Evolutionary conservation across 1,140 invertebrate species (phyloP).

Genomic region (Anadara kagoshimensis): DNA sequence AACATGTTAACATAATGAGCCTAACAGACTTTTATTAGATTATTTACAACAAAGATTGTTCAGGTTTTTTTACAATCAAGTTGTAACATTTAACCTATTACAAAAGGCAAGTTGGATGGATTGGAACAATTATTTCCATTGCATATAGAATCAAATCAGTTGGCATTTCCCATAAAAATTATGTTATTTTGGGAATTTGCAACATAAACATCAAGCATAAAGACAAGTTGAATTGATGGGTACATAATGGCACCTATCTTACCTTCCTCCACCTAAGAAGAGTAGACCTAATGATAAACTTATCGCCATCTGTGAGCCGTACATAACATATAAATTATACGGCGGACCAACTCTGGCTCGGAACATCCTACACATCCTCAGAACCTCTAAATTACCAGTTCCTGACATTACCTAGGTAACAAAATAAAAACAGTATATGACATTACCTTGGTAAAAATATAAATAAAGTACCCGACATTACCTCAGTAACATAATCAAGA

Average conservation of each 20-base stretch:
- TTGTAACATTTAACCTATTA: too few relatives aligned
- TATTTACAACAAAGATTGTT: too few relatives aligned
- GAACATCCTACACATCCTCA: constrained; percentile 89
- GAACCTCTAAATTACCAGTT: constrained; percentile 90
- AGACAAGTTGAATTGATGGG: neutral
- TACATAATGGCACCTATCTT: constrained; percentile 19
- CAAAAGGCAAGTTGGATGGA: too few relatives aligned
- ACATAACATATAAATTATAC: constrained; percentile 80
- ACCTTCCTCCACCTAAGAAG: constrained; percentile 91
- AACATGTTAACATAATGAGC: too few relatives aligned
- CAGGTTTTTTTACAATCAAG: too few relatives aligned
- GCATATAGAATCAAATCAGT: too few relatives aligned
- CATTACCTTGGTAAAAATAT: neutral
- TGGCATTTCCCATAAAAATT: too few relatives aligned
- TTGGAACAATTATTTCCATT: too few relatives aligned
- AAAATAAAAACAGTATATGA: neutral
- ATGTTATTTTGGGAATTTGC: too few relatives aligned
- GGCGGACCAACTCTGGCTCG: constrained; percentile 78
- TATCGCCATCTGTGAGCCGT: constrained; percentile 94
- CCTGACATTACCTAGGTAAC: constrained; percentile 88
- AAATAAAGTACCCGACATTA: neutral
- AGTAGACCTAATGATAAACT: constrained; percentile 94
- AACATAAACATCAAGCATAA: too few relatives aligned
- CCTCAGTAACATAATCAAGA: neutral
- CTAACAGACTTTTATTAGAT: too few relatives aligned